These are phyloP conservation scores for Prunella fulvescens DNA, from an alignment of 2,113 vertebrate genomes.

Conservation along the genomic window DNA sequence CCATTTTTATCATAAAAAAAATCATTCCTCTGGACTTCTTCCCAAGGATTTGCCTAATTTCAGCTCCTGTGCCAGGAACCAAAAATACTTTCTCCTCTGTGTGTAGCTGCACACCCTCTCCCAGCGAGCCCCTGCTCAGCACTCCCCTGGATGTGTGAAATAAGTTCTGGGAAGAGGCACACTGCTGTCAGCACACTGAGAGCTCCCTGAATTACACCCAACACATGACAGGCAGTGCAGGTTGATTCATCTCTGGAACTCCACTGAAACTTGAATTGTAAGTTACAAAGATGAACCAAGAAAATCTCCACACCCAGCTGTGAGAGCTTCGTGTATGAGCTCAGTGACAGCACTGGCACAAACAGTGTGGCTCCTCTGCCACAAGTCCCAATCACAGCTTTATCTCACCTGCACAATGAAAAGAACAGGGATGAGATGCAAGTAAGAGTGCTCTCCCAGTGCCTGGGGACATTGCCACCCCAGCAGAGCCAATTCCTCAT, in stretches of 20 bases:
- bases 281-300: background rate
- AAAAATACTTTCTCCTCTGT: background rate
- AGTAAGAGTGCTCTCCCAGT: background rate
- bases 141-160: background rate
- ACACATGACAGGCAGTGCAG: background rate
- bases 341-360: background rate
- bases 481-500: background rate
- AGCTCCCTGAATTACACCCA: background rate
- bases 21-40: background rate
- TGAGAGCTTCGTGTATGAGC: background rate
- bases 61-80: background rate
- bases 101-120: background rate
- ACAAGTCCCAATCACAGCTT: background rate
- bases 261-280: background rate
- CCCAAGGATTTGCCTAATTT: conserved; percentile 4
- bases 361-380: fast-evolving
- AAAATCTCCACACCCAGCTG: background rate
- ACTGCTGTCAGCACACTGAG: background rate
- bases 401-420: background rate
- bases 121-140: background rate
- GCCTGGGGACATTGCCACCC: background rate
- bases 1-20: background rate
- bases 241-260: background rate
- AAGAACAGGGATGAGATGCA: background rate
- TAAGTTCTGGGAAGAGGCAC: background rate